Evolutionary conservation across 2,113 vertebrate species (phyloP).

Genomic region (Muscicapa adusta): DNA sequence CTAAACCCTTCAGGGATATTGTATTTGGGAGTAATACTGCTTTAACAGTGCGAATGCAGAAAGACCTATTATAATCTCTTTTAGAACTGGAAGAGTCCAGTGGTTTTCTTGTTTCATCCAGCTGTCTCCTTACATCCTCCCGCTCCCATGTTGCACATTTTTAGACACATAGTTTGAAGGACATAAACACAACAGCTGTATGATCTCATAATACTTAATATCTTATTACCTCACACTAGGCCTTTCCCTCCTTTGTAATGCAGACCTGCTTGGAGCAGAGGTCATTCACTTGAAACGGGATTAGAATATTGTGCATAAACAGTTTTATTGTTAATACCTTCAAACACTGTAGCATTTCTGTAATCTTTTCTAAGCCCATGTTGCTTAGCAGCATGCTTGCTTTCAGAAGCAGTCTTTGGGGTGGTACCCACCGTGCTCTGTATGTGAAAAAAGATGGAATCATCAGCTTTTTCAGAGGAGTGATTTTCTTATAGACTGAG

Average conservation of each 20-base stretch:
- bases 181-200: background rate
- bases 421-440: background rate
- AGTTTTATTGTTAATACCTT: background rate
- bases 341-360: background rate
- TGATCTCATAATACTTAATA: background rate
- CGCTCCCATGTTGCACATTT: background rate
- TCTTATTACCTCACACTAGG: background rate
- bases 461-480: background rate
- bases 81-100: background rate
- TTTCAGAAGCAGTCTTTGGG: background rate
- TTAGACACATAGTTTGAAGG: background rate
- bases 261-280: background rate
- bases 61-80: background rate
- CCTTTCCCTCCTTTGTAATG: background rate
- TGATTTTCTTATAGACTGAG: background rate
- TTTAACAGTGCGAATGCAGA: background rate
- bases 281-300: background rate
- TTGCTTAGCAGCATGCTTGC: background rate
- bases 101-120: slow-evolving; percentile 1
- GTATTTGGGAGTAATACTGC: background rate
- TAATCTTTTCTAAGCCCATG: background rate
- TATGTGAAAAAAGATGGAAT: background rate
- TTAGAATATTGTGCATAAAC: background rate
- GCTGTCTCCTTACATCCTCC: background rate
- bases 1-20: background rate